phyloP scores from a whole-genome alignment of 2,888 invertebrate species.

The Abrostola triplasia region DNA sequence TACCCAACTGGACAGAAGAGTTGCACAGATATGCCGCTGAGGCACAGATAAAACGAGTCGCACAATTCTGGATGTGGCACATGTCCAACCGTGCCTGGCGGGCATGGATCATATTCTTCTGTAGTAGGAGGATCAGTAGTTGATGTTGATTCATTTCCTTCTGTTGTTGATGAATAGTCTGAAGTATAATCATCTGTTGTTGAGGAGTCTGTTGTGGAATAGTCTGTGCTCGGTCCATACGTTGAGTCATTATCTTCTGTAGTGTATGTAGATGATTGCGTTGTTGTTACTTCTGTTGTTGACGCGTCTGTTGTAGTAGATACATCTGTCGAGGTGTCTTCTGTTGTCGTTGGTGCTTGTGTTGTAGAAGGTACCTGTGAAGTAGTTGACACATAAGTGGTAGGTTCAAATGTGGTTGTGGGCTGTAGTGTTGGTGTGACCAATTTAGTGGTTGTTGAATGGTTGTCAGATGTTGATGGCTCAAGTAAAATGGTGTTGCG shows the following conservation, averaged over 20 bases:
- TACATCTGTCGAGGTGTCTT: too few species aligned
- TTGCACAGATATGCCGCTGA: constrained; percentile 53
- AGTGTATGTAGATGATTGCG: too few species aligned
- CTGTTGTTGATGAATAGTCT: not conserved
- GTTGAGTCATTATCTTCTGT: too few species aligned
- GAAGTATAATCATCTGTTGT: constrained; percentile 11
- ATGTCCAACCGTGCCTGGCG: constrained; percentile 55
- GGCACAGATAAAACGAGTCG: constrained; percentile 64
- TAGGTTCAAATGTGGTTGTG: constrained; percentile 3
- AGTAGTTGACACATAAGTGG: not conserved
- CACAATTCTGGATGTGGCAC: constrained; percentile 63
- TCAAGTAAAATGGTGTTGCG: too few species aligned
- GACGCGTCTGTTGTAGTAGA: too few species aligned
- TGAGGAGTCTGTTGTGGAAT: not conserved
- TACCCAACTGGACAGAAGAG: constrained; percentile 57
- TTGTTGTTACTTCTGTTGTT: too few species aligned
- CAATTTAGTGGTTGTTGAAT: not conserved
- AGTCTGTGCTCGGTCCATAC: constrained; percentile 10
- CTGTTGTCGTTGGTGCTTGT: too few species aligned
- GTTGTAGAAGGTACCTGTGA: too few species aligned
- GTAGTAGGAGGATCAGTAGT: constrained; percentile 19
- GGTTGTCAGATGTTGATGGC: too few species aligned
- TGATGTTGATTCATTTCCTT: not conserved
- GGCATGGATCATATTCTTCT: constrained; percentile 47
- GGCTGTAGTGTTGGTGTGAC: constrained; percentile 2